A percentile compares a stretch with the other conserved stretches of the same genome.
These are phyloP conservation scores for Bombus ignitus DNA, from an alignment of 1,140 invertebrate species.

Conservation along the genomic window DNA sequence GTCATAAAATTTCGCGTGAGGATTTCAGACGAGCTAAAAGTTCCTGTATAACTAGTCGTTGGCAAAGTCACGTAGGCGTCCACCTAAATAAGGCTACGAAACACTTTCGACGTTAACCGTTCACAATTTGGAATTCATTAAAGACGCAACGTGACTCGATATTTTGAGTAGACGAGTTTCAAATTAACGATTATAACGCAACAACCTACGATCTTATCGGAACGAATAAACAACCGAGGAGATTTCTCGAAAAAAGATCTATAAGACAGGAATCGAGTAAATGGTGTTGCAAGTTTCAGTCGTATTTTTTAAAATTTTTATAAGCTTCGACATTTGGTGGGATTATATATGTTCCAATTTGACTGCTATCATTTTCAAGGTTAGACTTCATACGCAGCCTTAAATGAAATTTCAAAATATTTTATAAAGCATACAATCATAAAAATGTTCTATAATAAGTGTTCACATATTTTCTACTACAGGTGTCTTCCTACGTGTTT, in stretches of 20 bases:
- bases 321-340: too few species aligned
- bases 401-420: too few species aligned
- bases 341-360: too few species aligned
- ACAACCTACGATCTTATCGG: background rate
- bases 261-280: background rate
- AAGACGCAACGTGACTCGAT: background rate
- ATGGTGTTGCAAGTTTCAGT: too few species aligned
- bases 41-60: background rate
- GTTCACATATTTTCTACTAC: background rate
- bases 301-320: too few species aligned
- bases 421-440: background rate
- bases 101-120: background rate
- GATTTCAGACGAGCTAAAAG: too few species aligned
- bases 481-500: background rate
- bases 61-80: too few species aligned
- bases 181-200: background rate
- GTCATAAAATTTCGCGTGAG: background rate
- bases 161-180: background rate
- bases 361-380: too few species aligned
- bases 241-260: too few species aligned
- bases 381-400: background rate
- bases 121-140: background rate
- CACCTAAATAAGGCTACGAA: background rate
- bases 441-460: background rate
- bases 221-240: background rate